Evolutionary conservation across 2,113 vertebrate genomes (phyloP).

Genomic region (Mustela nigripes): DNA sequence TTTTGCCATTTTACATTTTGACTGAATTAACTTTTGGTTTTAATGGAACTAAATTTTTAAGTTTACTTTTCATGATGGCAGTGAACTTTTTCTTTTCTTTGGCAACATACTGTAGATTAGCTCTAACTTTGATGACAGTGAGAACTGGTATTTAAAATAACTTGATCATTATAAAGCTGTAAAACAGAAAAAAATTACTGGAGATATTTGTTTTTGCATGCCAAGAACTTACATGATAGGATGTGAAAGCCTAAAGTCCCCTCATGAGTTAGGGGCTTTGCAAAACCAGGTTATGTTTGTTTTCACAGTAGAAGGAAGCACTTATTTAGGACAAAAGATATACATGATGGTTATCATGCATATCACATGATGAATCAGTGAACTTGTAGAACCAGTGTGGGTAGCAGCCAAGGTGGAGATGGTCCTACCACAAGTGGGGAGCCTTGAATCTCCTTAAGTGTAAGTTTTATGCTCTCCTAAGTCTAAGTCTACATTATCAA

Average conservation of each 20-base stretch:
- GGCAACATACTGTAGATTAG: not conserved
- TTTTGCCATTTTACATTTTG: conserved; percentile 35
- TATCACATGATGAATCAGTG: not conserved
- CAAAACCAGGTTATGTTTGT: not conserved
- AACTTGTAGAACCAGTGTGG: not conserved
- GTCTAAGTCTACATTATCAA: not conserved
- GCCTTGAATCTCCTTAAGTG: not conserved
- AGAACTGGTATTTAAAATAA: conserved; percentile 40
- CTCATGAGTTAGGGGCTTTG: not conserved
- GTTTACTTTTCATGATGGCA: not conserved
- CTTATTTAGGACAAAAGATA: conserved; percentile 44
- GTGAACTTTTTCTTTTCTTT: conserved; percentile 46
- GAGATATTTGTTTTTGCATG: conserved; percentile 14
- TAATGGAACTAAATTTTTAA: conserved; percentile 47
- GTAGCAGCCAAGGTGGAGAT: not conserved
- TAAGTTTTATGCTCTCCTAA: not conserved
- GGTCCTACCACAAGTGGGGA: not conserved
- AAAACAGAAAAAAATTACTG: not conserved
- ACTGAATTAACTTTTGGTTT: not conserved
- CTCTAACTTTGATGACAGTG: not conserved
- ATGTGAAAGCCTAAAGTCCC: not conserved
- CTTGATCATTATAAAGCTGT: not conserved
- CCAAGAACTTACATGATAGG: not conserved
- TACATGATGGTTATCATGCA: not conserved
- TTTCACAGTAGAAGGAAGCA: not conserved